Evolutionary conservation across 2,797 vertebrate species (phyloP), one percentile per base, ranked within the genome.

Genomic region (Paramormyrops hopkinsi): DNA sequence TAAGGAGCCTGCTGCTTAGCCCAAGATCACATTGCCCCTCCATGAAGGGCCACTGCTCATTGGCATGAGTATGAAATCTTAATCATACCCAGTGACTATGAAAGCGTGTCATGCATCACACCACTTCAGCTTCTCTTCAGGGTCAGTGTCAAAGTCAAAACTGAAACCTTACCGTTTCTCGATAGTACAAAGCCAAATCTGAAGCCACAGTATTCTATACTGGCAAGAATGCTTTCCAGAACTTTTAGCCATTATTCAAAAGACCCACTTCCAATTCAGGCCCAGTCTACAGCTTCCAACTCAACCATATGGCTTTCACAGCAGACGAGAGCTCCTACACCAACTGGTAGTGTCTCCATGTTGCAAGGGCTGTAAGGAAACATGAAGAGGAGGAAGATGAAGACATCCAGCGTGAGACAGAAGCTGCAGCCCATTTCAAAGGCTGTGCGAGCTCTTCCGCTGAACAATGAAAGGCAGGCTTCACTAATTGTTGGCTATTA

Each of bases 401-500:
- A 65, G 87, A 69, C 4, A 88, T 69, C 19, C 56, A 46, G 19
- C 25, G 59, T 83, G 59, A 62, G 46, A 53, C 19, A 83, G 8
- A 76, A 8, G n/a, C 83, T 33, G 33, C 89, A 54, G n/a, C 84
- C 19, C 65, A 9, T 53, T 12, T 33, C 62, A 87, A 89, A 76
- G 89, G 53, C 48, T 54, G 83, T 29, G 51, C 6, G 17, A 54
- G 33, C 89, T 56, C 33, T 12, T 88, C 88, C 86, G 88, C 87
- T 50, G 62, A 54, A 86, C 59, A 88, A 89, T 86, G 86, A 89
- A 8, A 87, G 89, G 90, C 91, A 91, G 89, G 91, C 93, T 91
- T 90, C 91, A 91, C 93, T 95, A 96, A 96, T 96, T 95, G 95
- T 94, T 94, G 93, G 94, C 95, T 94, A 96, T 96, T 96, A 96